Conservation (phyloP, 2,888 invertebrate genomes). For the Calliphora vomitoria region DNA sequence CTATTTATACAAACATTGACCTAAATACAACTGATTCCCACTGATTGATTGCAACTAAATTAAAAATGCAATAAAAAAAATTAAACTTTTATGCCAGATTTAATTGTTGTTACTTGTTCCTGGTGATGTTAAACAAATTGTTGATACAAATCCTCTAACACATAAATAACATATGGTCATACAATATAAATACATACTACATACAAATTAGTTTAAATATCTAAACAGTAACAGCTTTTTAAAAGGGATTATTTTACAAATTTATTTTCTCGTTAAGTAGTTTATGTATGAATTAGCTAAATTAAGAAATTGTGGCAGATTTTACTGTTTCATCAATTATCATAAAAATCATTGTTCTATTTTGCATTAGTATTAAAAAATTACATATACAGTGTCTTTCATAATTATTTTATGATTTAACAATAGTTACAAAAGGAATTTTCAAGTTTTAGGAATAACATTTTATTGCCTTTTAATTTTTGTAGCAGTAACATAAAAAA, state of each 20-base stretch:
- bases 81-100: not conserved
- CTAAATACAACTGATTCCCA: constrained; percentile 9
- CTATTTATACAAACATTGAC: constrained; percentile 16
- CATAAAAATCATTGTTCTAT: too few species aligned
- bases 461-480: too few species aligned
- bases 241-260: not conserved
- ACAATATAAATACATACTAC: not conserved
- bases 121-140: not conserved
- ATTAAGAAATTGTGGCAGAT: too few species aligned
- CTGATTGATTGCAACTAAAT: constrained; percentile 47
- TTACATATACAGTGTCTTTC: too few species aligned
- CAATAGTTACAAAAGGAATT: too few species aligned
- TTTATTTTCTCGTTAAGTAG: too few species aligned
- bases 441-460: too few species aligned
- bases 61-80: constrained; percentile 5
- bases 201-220: not conserved
- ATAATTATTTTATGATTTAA: too few species aligned
- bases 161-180: not conserved
- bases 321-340: too few species aligned
- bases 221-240: not conserved
- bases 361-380: too few species aligned
- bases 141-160: not conserved
- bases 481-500: too few species aligned
- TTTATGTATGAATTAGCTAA: too few species aligned
- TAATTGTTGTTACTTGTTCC: constrained; percentile 13